A percentile compares a stretch with the other conserved stretches of the same genome.
These are phyloP conservation scores for Taxidea taxus DNA, from an alignment of 2,113 vertebrate genomes.

Conservation along the genomic window DNA sequence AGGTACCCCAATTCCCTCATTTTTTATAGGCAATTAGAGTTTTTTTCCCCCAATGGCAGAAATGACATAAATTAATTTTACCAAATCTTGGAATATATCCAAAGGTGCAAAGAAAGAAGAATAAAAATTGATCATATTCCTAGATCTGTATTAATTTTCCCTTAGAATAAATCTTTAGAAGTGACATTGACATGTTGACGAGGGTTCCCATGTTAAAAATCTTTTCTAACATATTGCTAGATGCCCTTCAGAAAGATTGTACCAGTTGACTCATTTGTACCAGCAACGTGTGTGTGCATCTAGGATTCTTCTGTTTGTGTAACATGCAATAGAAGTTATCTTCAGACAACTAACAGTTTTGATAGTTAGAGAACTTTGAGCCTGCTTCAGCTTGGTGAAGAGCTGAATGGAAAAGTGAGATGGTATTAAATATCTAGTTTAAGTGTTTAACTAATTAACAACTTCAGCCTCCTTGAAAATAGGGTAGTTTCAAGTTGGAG, in stretches of 20 bases:
- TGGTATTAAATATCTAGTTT: constrained; percentile 10
- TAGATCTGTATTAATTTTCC: background rate
- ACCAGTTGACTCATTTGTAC: background rate
- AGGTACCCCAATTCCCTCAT: background rate
- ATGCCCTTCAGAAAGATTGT: background rate
- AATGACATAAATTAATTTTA: background rate
- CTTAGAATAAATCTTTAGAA: background rate
- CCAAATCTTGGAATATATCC: background rate
- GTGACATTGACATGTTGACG: background rate
- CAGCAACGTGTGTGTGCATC: background rate
- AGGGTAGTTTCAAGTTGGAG: background rate
- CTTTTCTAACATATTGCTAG: background rate
- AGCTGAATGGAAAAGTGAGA: background rate
- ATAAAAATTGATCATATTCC: background rate
- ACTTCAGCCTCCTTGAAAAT: background rate
- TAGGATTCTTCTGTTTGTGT: background rate
- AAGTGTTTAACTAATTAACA: background rate
- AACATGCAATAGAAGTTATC: background rate
- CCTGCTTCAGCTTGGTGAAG: background rate
- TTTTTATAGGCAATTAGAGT: background rate
- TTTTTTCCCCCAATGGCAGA: background rate
- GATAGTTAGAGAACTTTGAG: background rate
- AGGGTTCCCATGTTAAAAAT: background rate
- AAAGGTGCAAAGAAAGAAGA: background rate
- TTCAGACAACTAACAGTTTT: background rate